Conservation (phyloP, 2,797 vertebrate species). For the Thamnophis elegans region DNA sequence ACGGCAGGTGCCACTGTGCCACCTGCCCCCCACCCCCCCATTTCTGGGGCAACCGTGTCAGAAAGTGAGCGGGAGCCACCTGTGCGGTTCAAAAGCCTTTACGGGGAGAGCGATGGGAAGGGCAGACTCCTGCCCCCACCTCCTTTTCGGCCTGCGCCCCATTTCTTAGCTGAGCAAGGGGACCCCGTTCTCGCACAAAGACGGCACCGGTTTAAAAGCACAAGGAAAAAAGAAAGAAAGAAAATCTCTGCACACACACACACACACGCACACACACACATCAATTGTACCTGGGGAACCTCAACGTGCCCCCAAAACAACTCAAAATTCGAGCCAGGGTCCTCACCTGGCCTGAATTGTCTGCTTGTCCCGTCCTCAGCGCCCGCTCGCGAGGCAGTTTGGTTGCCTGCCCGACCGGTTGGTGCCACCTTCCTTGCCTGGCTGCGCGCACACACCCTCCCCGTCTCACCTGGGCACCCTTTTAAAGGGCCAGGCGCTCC, state of each 20-base stretch:
- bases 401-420: background rate
- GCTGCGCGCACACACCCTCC: background rate
- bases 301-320: background rate
- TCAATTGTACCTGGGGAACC: accelerated
- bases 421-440: slow-evolving; percentile 15
- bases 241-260: background rate
- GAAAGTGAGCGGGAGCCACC: background rate
- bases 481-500: slow-evolving; percentile 20
- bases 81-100: background rate
- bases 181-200: background rate
- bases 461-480: slow-evolving; percentile 11
- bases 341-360: background rate
- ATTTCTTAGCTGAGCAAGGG: too few relatives aligned
- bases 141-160: background rate
- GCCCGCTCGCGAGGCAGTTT: background rate
- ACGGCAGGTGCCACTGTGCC: too few relatives aligned
- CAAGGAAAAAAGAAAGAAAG: background rate
- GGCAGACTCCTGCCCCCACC: too few relatives aligned
- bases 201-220: background rate
- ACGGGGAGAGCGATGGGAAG: too few relatives aligned
- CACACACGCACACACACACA: too few relatives aligned
- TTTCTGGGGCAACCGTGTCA: background rate
- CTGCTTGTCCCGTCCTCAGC: background rate
- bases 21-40: accelerated
- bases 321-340: background rate